phyloP scores from a whole-genome alignment of 2,888 invertebrate genomes.

The Furcula furcula region DNA sequence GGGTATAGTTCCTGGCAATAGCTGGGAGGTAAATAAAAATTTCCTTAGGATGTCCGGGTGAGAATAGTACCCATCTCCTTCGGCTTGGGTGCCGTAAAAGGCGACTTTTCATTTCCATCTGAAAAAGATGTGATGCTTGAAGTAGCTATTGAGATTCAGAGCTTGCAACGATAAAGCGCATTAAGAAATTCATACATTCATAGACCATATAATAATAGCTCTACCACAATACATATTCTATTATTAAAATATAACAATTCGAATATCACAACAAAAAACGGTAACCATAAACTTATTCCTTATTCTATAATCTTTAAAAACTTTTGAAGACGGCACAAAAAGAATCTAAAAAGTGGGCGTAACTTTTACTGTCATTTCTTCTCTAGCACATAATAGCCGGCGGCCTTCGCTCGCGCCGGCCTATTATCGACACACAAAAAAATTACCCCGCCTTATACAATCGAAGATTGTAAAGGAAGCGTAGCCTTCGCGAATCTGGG shows the following conservation, averaged over 20 bases:
- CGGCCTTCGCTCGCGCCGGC: slow-evolving; percentile 63
- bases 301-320: slow-evolving; percentile 78
- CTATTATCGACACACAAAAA: slow-evolving; percentile 59
- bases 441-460: slow-evolving; percentile 50
- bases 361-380: slow-evolving; percentile 72
- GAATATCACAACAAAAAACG: slow-evolving; percentile 14
- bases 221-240: too few species aligned
- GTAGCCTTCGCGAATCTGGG: slow-evolving; percentile 76
- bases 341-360: slow-evolving; percentile 78
- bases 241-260: slow-evolving; percentile 11
- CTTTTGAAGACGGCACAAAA: slow-evolving; percentile 66
- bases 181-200: too few species aligned
- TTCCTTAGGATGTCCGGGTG: too few species aligned
- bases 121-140: too few species aligned
- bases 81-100: too few species aligned
- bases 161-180: too few species aligned
- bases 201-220: too few species aligned
- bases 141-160: too few species aligned
- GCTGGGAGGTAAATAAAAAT: too few species aligned
- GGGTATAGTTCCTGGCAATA: too few species aligned
- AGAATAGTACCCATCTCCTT: too few species aligned
- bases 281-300: slow-evolving; percentile 60
- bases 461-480: slow-evolving; percentile 63
- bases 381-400: slow-evolving; percentile 60
- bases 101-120: too few species aligned